Evolutionary conservation across 2,113 vertebrate genomes (phyloP).

Genomic region (Pimephales promelas): DNA sequence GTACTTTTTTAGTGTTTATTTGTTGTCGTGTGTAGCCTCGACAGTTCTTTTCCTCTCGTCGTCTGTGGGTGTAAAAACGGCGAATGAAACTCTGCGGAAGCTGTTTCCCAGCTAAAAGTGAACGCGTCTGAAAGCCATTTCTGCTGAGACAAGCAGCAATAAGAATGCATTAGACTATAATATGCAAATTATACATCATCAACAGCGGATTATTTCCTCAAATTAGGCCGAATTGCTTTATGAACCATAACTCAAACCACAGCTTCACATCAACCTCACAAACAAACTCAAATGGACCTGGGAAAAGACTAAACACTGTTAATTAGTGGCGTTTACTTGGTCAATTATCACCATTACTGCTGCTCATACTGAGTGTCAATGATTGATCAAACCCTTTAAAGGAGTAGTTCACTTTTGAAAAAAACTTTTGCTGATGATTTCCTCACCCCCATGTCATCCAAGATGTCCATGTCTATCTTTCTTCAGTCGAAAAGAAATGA

Average conservation of each 20-base stretch:
- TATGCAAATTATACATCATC: slow-evolving; percentile 6
- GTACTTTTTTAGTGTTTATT: too few relatives aligned
- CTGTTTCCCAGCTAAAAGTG: not conserved
- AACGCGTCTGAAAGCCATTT: not conserved
- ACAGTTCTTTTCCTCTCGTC: too few relatives aligned
- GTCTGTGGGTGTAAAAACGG: too few relatives aligned
- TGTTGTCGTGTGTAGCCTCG: too few relatives aligned
- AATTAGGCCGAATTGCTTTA: slow-evolving; percentile 1
- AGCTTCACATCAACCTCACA: not conserved
- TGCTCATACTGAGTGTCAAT: not conserved
- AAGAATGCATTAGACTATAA: slow-evolving; percentile 1
- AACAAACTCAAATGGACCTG: not conserved
- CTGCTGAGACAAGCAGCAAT: slow-evolving; percentile 15
- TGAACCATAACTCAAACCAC: not conserved
- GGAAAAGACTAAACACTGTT: not conserved
- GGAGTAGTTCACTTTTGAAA: too few relatives aligned
- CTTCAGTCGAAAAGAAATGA: too few relatives aligned
- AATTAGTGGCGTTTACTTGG: not conserved
- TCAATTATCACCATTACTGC: not conserved
- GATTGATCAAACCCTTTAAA: not conserved
- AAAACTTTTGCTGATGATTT: too few relatives aligned
- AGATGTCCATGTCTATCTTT: too few relatives aligned
- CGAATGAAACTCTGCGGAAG: not conserved
- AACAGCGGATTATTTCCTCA: not conserved
- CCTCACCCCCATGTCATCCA: too few relatives aligned